These are phyloP conservation scores for Columba guinea DNA, from an alignment of 2,797 vertebrate genomes.

Conservation along the genomic window DNA sequence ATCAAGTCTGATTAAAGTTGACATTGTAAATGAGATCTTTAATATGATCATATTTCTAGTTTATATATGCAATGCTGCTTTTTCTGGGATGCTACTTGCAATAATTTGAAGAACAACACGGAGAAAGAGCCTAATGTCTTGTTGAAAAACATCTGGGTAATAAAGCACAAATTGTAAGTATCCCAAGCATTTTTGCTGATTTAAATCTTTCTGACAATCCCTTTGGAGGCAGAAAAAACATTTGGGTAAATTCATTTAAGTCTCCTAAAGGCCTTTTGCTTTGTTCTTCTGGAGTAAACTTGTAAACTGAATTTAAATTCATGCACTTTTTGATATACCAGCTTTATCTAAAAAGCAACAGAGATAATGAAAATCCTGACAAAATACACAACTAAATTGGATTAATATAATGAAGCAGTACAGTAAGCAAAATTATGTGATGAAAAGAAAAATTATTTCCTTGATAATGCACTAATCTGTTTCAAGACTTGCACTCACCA, in stretches of 20 bases:
- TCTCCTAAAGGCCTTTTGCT: background rate
- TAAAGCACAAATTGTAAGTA: background rate
- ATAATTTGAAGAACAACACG: background rate
- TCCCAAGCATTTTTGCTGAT: background rate
- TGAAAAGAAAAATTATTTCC: background rate
- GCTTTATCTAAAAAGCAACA: background rate
- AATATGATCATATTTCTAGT: background rate
- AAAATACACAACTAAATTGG: background rate
- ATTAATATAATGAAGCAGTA: background rate
- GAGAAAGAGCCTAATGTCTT: background rate
- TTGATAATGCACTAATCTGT: background rate
- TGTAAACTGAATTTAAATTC: background rate
- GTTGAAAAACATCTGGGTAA: background rate
- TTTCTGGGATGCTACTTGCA: background rate
- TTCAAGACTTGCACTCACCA: background rate
- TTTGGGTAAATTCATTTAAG: background rate
- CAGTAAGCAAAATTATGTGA: background rate
- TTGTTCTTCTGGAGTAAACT: background rate
- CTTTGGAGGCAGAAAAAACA: background rate
- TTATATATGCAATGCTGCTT: background rate
- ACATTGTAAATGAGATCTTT: background rate
- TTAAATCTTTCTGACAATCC: background rate
- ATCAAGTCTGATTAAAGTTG: background rate
- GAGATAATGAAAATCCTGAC: background rate
- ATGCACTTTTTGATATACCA: background rate